These are phyloP conservation scores for Clostera curtula DNA, from an alignment of 2,888 invertebrate species.

Conservation along the genomic window DNA sequence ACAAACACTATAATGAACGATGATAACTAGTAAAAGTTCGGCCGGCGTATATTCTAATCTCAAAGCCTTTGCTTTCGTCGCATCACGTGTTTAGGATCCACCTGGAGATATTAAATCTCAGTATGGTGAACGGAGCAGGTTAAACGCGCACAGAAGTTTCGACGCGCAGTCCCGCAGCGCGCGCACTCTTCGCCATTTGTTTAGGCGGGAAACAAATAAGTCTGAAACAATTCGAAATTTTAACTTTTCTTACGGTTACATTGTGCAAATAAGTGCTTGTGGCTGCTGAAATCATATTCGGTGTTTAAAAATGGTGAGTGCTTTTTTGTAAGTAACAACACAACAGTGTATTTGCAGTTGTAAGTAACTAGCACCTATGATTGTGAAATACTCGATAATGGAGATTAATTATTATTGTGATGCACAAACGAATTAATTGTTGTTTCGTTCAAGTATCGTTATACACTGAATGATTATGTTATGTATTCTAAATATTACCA, in stretches of 20 bases:
- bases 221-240: conserved; percentile 15
- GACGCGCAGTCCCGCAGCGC: conserved; percentile 49
- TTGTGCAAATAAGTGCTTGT: conserved; percentile 13
- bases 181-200: conserved; percentile 33
- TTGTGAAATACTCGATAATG: too few relatives aligned
- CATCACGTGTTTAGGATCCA: conserved; percentile 48
- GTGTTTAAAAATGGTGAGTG: too few relatives aligned
- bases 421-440: too few relatives aligned
- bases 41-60: conserved; percentile 29
- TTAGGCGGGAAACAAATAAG: conserved; percentile 43
- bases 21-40: conserved; percentile 8
- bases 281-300: too few relatives aligned
- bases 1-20: too few relatives aligned
- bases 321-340: too few relatives aligned
- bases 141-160: conserved; percentile 42
- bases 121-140: conserved; percentile 38
- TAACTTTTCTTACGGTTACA: conserved; percentile 7
- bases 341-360: too few relatives aligned
- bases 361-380: too few relatives aligned
- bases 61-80: conserved; percentile 55
- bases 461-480: too few relatives aligned
- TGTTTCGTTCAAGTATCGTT: too few relatives aligned
- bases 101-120: conserved; percentile 46
- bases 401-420: too few relatives aligned
- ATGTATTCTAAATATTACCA: too few relatives aligned